Percentiles rank a stretch among this genome's conserved stretches.
Evolutionary conservation across 2,113 vertebrate genomes (phyloP).

Genomic region (Chloropsis hardwickii): DNA sequence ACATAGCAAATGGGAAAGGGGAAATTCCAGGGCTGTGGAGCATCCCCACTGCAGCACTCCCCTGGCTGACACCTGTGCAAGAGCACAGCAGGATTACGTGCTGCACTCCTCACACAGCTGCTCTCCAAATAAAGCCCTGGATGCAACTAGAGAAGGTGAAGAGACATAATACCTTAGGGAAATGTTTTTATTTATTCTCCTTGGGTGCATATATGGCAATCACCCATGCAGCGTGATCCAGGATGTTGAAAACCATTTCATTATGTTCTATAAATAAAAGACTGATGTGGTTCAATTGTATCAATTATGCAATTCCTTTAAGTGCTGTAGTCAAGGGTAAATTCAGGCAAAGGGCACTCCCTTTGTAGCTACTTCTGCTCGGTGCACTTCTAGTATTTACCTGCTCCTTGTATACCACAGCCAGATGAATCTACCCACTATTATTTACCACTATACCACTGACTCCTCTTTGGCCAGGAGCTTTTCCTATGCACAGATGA

Average conservation of each 20-base stretch:
- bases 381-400: not conserved
- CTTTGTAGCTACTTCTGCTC: not conserved
- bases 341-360: slow-evolving; percentile 50
- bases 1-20: accelerated
- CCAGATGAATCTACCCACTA: slow-evolving; percentile 17
- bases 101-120: not conserved
- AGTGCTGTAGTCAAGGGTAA: slow-evolving; percentile 40
- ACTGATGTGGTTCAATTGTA: slow-evolving; percentile 59
- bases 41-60: not conserved
- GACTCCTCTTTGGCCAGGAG: slow-evolving; percentile 15
- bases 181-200: slow-evolving; percentile 40
- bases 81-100: not conserved
- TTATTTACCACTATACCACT: not conserved
- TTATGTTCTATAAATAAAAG: slow-evolving; percentile 64
- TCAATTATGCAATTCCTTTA: slow-evolving; percentile 60
- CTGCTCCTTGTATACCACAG: slow-evolving; percentile 21
- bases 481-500: slow-evolving; percentile 13
- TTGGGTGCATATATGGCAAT: slow-evolving; percentile 17
- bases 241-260: slow-evolving; percentile 61
- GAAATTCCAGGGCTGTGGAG: accelerated
- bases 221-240: not conserved
- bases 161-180: slow-evolving; percentile 20
- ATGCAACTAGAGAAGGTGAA: not conserved
- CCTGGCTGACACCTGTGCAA: not conserved
- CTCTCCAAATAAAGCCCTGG: not conserved